Evolutionary conservation across 2,797 vertebrate species (phyloP), one percentile per base, ranked within the genome.

Genomic region (Halcyon leucocephala): DNA sequence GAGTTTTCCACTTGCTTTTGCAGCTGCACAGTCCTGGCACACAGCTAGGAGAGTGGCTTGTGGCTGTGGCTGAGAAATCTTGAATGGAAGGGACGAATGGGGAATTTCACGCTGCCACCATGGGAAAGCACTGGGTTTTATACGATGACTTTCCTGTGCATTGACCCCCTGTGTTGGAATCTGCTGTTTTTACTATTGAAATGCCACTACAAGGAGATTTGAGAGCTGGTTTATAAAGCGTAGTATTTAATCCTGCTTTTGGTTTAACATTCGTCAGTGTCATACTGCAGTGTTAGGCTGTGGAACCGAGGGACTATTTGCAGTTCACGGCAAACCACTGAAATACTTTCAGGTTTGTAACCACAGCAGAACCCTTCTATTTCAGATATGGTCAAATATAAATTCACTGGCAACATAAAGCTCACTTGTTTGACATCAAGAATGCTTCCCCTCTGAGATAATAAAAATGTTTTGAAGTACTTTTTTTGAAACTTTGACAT

Each of bases 321-420:
- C 74, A 88, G 70, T 93, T 96, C 85, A 65, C 20, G 74, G 44
- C 35, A 72, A 86, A 37, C 12, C 52, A 41, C n/a, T 93, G 86
- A 82, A 95, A 89, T 70, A 35, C 33, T 81, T 93, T 52, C 54
- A 78, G 49, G 21, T 93, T 93, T 94, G 46, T 62, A 90, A 86
- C 54, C 46, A 85, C 76, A 74, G n/a, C n/a, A 77, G 82, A 96
- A 42, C 2, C 12, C n/a, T 89, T 90, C 67, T 80, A 26, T 95
- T 97, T 97, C 66, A 93, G 58, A 66, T 73, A 77, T 15, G 28
- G 41, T 89, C 61, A 92, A 95, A 93, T 89, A 88, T 49, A 86
- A 82, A 91, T 86, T 87, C 55, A 77, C 17, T 58, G 37, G 46
- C 57, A 86, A 78, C 60, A 80, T 58, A 82, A 86, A 76, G 9